These are phyloP conservation scores for Hucho hucho DNA, from an alignment of 2,113 vertebrate species.

Conservation along the genomic window DNA sequence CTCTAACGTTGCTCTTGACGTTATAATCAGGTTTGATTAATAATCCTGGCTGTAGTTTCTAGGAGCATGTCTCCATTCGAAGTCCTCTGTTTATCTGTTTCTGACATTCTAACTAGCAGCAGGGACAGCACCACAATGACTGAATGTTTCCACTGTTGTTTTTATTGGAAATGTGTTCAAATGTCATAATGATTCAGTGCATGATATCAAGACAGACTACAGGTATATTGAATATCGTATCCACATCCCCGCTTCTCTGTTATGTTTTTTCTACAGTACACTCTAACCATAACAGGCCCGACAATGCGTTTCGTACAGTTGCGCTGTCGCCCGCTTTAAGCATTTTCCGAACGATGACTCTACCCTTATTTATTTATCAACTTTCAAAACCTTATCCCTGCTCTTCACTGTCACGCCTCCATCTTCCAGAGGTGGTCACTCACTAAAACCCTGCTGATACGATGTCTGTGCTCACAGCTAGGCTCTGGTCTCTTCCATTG, in stretches of 20 bases:
- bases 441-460: constrained; percentile 22
- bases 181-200: no score
- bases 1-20: constrained; percentile 6
- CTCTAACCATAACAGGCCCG: not conserved
- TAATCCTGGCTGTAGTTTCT: not conserved
- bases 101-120: no score
- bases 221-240: constrained; percentile 4
- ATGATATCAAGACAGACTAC: no score
- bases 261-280: not conserved
- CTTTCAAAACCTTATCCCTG: constrained; percentile 2
- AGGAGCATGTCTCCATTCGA: not conserved
- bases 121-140: not conserved
- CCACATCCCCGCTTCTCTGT: constrained; percentile 17
- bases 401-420: constrained; percentile 2
- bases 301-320: not conserved
- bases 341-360: not conserved
- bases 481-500: constrained; percentile 7
- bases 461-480: constrained; percentile 22
- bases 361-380: constrained; percentile 24
- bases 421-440: constrained; percentile 4
- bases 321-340: not conserved
- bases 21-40: constrained; percentile 16
- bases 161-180: not conserved
- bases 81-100: no score
- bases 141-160: not conserved